A percentile compares a stretch with the other conserved stretches of the same genome.
Evolutionary conservation across 2,888 invertebrate genomes (phyloP).

Genomic region (Lycophotia porphyrea): DNA sequence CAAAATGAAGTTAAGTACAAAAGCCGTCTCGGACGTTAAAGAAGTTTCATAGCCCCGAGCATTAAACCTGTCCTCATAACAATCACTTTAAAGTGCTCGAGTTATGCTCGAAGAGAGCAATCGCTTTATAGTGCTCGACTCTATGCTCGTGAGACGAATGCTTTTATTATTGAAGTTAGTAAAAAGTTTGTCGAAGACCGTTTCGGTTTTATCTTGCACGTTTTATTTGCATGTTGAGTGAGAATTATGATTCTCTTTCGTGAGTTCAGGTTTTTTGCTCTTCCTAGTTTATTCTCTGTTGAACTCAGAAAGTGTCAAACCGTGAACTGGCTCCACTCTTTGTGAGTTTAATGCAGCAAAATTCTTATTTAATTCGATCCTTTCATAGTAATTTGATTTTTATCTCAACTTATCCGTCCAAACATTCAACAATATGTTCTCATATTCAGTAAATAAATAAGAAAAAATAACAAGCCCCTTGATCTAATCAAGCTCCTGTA

Average conservation of each 20-base stretch:
- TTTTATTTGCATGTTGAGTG: conserved; percentile 55
- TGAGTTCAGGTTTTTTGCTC: conserved; percentile 14
- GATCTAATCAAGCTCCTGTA: conserved; percentile 27
- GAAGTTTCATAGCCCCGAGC: conserved; percentile 50
- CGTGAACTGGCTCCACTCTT: not conserved
- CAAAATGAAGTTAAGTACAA: conserved; percentile 40
- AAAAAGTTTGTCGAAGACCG: conserved; percentile 62
- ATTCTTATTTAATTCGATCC: not conserved
- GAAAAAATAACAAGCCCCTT: not conserved
- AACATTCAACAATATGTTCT: conserved; percentile 7
- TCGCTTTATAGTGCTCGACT: conserved; percentile 61
- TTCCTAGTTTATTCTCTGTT: not conserved
- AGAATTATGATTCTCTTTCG: conserved; percentile 34
- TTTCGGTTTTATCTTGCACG: conserved; percentile 54
- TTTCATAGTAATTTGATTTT: not conserved
- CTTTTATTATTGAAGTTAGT: conserved; percentile 63
- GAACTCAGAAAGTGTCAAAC: not conserved
- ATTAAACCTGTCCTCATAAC: conserved; percentile 57
- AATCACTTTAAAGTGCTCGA: conserved; percentile 58
- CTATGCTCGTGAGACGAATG: conserved; percentile 63
- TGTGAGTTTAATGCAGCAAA: not conserved
- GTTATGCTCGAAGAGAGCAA: conserved; percentile 49
- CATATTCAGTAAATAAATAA: not conserved
- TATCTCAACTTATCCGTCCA: not conserved
- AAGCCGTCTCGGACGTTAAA: conserved; percentile 46